Base-by-base conservation (phyloP, 1,140 invertebrate genomes). In the Tetragonula clypearis region DNA sequence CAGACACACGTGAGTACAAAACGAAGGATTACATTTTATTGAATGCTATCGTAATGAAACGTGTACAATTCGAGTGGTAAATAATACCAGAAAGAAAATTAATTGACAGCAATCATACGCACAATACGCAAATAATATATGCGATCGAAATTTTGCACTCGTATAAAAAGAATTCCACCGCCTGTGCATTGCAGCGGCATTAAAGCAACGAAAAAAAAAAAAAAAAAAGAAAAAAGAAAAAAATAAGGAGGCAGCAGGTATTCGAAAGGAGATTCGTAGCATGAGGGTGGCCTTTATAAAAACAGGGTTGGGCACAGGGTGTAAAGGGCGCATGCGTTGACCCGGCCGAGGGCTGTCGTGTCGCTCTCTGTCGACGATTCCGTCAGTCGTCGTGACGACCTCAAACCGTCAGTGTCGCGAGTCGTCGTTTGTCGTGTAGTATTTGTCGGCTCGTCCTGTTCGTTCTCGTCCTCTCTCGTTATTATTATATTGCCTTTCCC, bases 331-430 rank as follows among this genome's bases (percentile, higher is more conserved):
- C 93, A 92, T 92, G 93, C 93, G 93, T 92, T 90, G 80, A 91
- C 93, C 93, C 92, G 93, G 91, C 88, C 93, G 92, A 92, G 93
- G 93, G 93, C 91, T 93, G 92, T 92, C 87, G 87, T 85, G 86
- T 87, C 90, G 92, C 91, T 86, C 88, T 91, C 84, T 84, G 87
- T 62, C 87, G 87, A 81, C 79, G 26, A 56, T 68, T 71, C 35
- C 17, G 74, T 58, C 93, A 93, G 93, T 93, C 91, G 87, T 90
- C 91, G 91, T 82, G 92, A 90, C 89, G 92, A 92, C 92, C 88
- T 92, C 90, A 87, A 76, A 90, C 87, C 86, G 90, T 91, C 87
- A 86, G 84, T 82, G 88, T 90, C 88, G 78, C 66, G 69, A 69
- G 73, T 62, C 72, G 77, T 65, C 80, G 69, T 49, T 69, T 71